A percentile compares a stretch with the other conserved stretches of the same genome.
Conservation (phyloP, 2,888 invertebrate genomes). For the Oithona nana region DNA sequence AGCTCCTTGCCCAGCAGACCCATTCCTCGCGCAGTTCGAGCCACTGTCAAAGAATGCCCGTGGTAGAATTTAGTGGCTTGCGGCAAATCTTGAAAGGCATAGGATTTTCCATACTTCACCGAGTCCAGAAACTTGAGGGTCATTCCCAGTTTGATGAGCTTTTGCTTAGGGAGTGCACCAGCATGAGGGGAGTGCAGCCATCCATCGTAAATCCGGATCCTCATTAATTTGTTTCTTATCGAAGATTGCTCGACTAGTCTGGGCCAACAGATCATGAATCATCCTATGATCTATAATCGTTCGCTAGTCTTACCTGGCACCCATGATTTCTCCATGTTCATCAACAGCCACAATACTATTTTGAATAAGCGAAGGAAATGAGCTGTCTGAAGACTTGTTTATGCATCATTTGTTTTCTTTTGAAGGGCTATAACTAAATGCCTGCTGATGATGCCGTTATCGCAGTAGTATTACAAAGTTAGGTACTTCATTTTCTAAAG, state of each 20-base stretch:
- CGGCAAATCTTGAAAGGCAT: background rate
- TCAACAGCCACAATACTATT: background rate
- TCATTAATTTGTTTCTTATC: background rate
- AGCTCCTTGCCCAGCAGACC: background rate
- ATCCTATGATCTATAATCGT: too few species aligned
- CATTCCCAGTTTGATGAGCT: background rate
- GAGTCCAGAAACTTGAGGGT: background rate
- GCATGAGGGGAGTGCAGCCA: background rate
- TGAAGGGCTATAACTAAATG: too few species aligned
- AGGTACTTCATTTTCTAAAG: too few species aligned
- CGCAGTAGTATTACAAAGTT: too few species aligned
- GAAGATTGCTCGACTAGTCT: too few species aligned
- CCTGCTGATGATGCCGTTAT: too few species aligned
- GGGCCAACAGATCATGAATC: too few species aligned
- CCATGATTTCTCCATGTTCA: background rate
- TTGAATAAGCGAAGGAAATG: too few species aligned
- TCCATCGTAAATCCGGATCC: background rate
- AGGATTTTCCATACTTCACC: background rate
- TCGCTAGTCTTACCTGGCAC: background rate
- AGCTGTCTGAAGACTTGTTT: too few species aligned
- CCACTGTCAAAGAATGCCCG: background rate
- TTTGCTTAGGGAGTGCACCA: too few species aligned
- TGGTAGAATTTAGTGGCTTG: background rate
- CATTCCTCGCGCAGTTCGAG: background rate
- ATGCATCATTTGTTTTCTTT: too few species aligned